These are phyloP conservation scores for Apotomis capreana DNA, from an alignment of 2,888 invertebrate species.

Conservation along the genomic window DNA sequence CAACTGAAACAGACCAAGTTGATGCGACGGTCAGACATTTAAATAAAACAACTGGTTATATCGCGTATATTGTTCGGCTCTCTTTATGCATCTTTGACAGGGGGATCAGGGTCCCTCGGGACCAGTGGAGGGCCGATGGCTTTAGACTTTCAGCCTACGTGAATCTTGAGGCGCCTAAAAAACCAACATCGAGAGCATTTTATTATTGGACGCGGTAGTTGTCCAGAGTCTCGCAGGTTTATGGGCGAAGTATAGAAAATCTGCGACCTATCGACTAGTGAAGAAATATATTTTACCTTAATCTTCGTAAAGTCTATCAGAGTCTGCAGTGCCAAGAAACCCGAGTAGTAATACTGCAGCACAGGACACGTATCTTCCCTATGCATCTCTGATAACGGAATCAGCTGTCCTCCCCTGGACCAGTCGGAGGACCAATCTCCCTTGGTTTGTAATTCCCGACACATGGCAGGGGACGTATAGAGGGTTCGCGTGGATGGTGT, in stretches of 20 bases:
- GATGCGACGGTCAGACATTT: too few species aligned
- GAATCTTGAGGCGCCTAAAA: too few species aligned
- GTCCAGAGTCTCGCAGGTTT: too few species aligned
- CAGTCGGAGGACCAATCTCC: constrained; percentile 84
- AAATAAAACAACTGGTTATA: too few species aligned
- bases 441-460: constrained; percentile 84
- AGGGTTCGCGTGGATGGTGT: constrained; percentile 86
- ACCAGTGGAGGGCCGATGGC: too few species aligned
- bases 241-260: too few species aligned
- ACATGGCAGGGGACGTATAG: constrained; percentile 86
- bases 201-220: too few species aligned
- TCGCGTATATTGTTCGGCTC: not conserved
- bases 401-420: constrained; percentile 76
- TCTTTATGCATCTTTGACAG: not conserved
- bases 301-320: constrained; percentile 89
- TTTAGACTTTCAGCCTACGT: too few species aligned
- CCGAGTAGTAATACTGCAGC: constrained; percentile 89
- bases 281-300: constrained; percentile 54
- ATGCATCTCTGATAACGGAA: constrained; percentile 84
- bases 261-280: too few species aligned
- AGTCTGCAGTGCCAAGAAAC: constrained; percentile 89
- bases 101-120: too few species aligned
- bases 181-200: too few species aligned
- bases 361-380: constrained; percentile 88
- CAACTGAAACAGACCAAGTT: constrained; percentile 69